These are phyloP conservation scores for Harpalus rubripes DNA, from an alignment of 2,888 invertebrate species.

Conservation along the genomic window DNA sequence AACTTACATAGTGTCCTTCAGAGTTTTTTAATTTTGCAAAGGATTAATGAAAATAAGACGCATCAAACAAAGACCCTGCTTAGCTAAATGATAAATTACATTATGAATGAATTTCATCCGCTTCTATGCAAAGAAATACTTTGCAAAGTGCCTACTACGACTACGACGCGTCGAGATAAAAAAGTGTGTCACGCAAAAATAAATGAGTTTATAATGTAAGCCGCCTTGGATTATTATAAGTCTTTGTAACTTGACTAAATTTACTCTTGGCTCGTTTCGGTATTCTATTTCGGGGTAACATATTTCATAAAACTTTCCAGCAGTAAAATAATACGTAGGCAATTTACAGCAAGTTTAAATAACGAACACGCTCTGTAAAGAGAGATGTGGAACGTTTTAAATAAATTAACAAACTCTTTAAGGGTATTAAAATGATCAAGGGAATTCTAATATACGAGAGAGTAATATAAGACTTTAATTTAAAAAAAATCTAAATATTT, in stretches of 20 bases:
- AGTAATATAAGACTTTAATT: not conserved
- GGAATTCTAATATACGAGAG: not conserved
- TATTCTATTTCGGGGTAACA: constrained; percentile 16
- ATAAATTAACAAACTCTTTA: constrained; percentile 16
- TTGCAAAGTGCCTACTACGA: constrained; percentile 20
- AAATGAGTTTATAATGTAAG: constrained; percentile 46
- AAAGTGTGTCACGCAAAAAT: constrained; percentile 53
- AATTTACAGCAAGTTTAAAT: constrained; percentile 7
- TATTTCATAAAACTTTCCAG: constrained; percentile 22
- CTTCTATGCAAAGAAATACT: constrained; percentile 18
- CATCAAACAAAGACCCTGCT: not conserved
- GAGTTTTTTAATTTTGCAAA: not conserved
- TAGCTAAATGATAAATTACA: constrained; percentile 49
- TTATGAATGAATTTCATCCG: constrained; percentile 9
- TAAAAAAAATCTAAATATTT: not conserved
- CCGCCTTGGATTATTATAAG: constrained; percentile 32
- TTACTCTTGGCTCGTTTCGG: not conserved
- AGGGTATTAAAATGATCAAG: not conserved
- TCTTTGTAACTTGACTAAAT: constrained; percentile 25
- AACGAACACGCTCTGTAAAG: not conserved
- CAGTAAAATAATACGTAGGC: not conserved
- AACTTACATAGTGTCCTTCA: not conserved
- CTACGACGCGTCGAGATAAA: constrained; percentile 24
- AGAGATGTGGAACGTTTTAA: not conserved
- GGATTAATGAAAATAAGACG: not conserved